Percentiles rank a stretch among this genome's conserved stretches.
phyloP scores from a whole-genome alignment of 2,797 vertebrate genomes.

The Rhadinocentrus ornatus region DNA sequence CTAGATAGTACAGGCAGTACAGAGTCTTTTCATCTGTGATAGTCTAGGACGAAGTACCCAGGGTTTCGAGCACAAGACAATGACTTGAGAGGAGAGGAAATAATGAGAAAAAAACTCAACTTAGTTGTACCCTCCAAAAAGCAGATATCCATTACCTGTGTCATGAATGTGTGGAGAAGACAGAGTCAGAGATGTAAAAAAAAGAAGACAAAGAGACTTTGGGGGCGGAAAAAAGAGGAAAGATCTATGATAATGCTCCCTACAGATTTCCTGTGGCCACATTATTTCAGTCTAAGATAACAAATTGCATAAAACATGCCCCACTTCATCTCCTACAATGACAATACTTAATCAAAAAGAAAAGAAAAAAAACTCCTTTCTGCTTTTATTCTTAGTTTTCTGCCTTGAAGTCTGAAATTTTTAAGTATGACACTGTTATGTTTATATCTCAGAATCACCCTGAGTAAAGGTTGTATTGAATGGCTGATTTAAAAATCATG shows the following conservation, averaged over 20 bases:
- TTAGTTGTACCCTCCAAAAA: constrained; percentile 41
- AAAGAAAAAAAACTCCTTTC: constrained; percentile 28
- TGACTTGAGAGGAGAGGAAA: constrained; percentile 32
- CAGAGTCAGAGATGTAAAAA: constrained; percentile 16
- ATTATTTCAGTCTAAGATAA: constrained; percentile 29
- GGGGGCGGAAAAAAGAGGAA: constrained; percentile 22
- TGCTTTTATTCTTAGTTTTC: constrained; percentile 40
- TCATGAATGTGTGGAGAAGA: constrained; percentile 31
- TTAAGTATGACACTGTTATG: neutral
- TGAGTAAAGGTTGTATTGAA: constrained; percentile 15
- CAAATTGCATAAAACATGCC: constrained; percentile 43
- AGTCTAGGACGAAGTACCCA: constrained; percentile 22
- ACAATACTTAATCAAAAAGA: constrained; percentile 1
- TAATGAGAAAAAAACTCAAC: constrained; percentile 57
- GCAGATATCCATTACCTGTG: constrained; percentile 44
- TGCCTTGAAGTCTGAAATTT: constrained; percentile 18
- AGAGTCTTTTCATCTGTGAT: constrained; percentile 24
- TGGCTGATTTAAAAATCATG: constrained; percentile 11
- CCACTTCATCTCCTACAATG: constrained; percentile 26
- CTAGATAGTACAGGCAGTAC: constrained; percentile 10
- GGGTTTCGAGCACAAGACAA: constrained; percentile 38
- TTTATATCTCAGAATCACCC: constrained; percentile 1
- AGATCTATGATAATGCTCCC: constrained; percentile 33
- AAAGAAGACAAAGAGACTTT: constrained; percentile 33
- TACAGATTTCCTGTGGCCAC: constrained; percentile 24